Evolutionary conservation across 2,113 vertebrate genomes (phyloP).

Genomic region (crab-eating macaque (Macaca fascicularis)): T2T-MFA8v1.1 NC_088375.1:99277501-99278000

Average conservation of each 20-base stretch:
- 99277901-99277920: not conserved
- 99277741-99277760: slow-evolving; percentile 39
- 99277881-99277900: slow-evolving; percentile 13
- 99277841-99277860: slow-evolving; percentile 56
- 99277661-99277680: slow-evolving; percentile 31
- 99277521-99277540: not conserved
- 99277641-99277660: not conserved
- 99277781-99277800: slow-evolving; percentile 23
- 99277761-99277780: not conserved
- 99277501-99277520: not conserved
- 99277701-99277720: not conserved
- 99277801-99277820: slow-evolving; percentile 22
- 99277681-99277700: slow-evolving; percentile 27
- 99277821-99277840: not conserved
- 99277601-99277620: not conserved
- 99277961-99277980: too few relatives aligned
- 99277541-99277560: not conserved
- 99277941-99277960: too few relatives aligned
- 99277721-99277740: slow-evolving; percentile 22
- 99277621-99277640: not conserved
- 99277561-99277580: slow-evolving; percentile 26
- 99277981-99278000: too few relatives aligned
- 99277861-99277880: not conserved
- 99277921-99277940: not conserved
- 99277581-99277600: not conserved